A percentile compares a stretch with the other conserved stretches of the same genome.
Conservation (phyloP, 2,113 vertebrate genomes). For the Psephotus haematonotus region DNA sequence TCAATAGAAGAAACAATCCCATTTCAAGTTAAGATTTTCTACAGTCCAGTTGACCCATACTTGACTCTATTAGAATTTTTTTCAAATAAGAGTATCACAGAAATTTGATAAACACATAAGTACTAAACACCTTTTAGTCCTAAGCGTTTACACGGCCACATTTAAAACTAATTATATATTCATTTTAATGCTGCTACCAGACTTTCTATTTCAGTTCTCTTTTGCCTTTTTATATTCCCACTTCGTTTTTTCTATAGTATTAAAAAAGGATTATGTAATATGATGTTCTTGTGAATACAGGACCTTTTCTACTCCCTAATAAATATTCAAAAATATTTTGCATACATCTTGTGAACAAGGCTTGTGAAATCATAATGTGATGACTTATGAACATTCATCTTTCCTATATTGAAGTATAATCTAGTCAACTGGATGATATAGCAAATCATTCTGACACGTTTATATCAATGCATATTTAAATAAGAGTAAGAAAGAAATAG, state of each 20-base stretch:
- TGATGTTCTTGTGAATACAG: conserved; percentile 19
- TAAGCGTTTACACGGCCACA: background rate
- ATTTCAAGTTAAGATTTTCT: background rate
- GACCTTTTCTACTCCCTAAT: conserved; percentile 31
- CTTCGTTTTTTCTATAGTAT: background rate
- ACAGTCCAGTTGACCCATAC: background rate
- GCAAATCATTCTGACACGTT: conserved; percentile 55
- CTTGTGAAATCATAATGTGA: conserved; percentile 53
- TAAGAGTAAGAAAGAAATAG: conserved; percentile 65
- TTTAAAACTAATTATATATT: conserved; percentile 9
- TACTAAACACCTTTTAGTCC: background rate
- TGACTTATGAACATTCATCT: conserved; percentile 51
- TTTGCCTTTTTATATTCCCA: conserved; percentile 4
- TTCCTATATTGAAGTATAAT: conserved; percentile 37
- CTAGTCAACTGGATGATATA: conserved; percentile 41
- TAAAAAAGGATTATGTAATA: conserved; percentile 38
- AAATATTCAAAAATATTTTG: conserved; percentile 66
- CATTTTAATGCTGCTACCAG: background rate
- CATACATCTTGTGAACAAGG: conserved; percentile 47
- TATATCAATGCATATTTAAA: conserved; percentile 67
- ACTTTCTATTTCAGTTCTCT: background rate
- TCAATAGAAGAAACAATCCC: background rate
- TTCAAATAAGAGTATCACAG: background rate
- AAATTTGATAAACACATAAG: background rate
- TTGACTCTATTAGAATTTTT: background rate